Conservation (phyloP, 2,797 vertebrate species). For the Cynopterus sphinx region DNA sequence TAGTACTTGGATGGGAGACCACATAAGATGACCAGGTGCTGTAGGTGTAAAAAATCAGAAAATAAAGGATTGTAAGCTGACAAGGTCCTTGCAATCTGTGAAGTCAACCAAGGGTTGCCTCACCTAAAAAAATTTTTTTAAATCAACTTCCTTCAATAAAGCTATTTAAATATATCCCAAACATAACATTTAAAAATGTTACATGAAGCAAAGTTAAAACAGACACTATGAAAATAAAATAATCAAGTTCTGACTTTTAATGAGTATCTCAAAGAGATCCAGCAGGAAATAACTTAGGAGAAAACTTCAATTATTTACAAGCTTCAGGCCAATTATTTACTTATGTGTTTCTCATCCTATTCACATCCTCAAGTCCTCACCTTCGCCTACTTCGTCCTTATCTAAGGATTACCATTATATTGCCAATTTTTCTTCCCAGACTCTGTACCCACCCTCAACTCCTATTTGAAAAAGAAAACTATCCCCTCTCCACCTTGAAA, state of each 20-base stretch:
- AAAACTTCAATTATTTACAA: background rate
- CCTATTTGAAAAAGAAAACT: background rate
- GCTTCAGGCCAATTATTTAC: background rate
- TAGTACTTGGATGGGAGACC: too few relatives aligned
- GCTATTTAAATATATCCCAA: constrained; percentile 28
- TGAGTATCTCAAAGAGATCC: background rate
- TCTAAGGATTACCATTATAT: background rate
- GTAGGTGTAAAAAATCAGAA: too few relatives aligned
- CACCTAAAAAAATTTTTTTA: too few relatives aligned
- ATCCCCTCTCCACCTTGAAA: background rate
- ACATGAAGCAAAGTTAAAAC: background rate
- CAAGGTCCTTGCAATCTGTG: too few relatives aligned
- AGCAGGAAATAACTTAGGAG: background rate
- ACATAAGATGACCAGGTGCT: too few relatives aligned
- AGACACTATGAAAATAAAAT: constrained; percentile 19
- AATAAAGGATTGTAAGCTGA: too few relatives aligned
- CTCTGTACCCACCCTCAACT: background rate
- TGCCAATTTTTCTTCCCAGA: background rate
- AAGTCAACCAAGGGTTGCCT: too few relatives aligned
- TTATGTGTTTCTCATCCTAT: background rate
- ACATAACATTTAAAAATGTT: background rate
- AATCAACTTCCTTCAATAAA: background rate
- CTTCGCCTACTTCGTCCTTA: background rate
- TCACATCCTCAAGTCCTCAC: background rate
- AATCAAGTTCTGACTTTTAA: background rate